Evolutionary conservation across 1,140 invertebrate species (phyloP).

Genomic region (Macrotrachela quadricornifera): DNA sequence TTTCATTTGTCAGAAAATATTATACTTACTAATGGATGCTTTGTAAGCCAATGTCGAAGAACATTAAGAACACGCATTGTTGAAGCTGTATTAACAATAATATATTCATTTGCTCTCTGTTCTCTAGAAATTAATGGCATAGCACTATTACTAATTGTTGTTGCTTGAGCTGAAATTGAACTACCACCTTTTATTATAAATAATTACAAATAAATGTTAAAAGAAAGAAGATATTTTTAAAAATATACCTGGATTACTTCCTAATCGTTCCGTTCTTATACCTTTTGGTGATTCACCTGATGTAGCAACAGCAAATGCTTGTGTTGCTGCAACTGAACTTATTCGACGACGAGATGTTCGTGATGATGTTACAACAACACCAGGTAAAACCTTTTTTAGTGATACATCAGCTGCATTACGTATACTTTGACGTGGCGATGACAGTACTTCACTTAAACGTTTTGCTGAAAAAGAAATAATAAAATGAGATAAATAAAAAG

Average conservation of each 20-base stretch:
- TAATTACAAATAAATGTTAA: constrained; percentile 8
- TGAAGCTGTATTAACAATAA: constrained; percentile 63
- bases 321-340: constrained; percentile 64
- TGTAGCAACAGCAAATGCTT: constrained; percentile 72
- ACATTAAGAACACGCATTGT: constrained; percentile 80
- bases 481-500: too few species aligned
- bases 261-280: not conserved
- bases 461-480: not conserved
- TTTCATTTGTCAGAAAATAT: too few species aligned
- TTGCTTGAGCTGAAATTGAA: constrained; percentile 1
- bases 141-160: constrained; percentile 11
- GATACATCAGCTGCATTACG: not conserved
- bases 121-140: not conserved
- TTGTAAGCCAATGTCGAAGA: constrained; percentile 51
- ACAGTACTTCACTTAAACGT: not conserved
- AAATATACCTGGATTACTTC: constrained; percentile 42
- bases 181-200: too few species aligned
- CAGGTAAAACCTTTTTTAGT: constrained; percentile 19
- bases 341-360: constrained; percentile 65
- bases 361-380: constrained; percentile 72
- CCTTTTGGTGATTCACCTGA: constrained; percentile 43
- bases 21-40: constrained; percentile 35
- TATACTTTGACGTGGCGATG: not conserved
- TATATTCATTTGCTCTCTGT: not conserved
- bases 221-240: constrained; percentile 20